Percentiles rank a stretch among this genome's conserved stretches.
Evolutionary conservation across 2,797 vertebrate genomes (phyloP).

Genomic region (Pipistrellus kuhlii): DNA sequence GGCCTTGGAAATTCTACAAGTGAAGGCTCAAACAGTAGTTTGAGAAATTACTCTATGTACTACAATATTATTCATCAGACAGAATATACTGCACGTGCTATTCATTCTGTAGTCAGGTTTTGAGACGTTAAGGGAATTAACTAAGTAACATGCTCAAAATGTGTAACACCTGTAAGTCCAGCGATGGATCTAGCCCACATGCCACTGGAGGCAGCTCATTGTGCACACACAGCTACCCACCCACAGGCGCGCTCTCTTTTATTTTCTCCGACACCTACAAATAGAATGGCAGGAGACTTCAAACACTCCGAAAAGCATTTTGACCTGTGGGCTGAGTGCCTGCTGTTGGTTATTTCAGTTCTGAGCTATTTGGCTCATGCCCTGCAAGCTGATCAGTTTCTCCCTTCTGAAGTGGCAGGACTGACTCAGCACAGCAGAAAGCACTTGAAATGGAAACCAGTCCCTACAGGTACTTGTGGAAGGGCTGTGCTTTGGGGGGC

Average conservation of each 20-base stretch:
- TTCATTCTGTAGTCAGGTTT: neutral
- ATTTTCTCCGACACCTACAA: conserved; percentile 74
- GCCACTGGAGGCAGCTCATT: conserved; percentile 25
- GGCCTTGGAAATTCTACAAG: neutral
- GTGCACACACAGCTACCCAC: neutral
- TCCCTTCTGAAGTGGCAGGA: conserved; percentile 33
- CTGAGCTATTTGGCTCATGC: conserved; percentile 9
- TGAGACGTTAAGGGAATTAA: conserved; percentile 27
- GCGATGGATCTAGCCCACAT: neutral
- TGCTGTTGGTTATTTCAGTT: conserved; percentile 68
- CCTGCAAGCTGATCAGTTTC: conserved; percentile 57
- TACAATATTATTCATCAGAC: neutral
- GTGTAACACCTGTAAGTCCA: neutral
- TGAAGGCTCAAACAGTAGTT: neutral
- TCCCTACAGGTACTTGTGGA: neutral
- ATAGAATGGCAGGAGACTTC: conserved; percentile 67
- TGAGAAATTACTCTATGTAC: neutral
- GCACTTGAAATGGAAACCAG: neutral
- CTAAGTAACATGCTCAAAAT: neutral
- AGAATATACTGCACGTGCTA: neutral
- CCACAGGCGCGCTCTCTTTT: conserved; percentile 44
- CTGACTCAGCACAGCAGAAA: conserved; percentile 42
- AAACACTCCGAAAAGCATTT: conserved; percentile 64
- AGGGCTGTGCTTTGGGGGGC: neutral
- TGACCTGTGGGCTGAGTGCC: conserved; percentile 32